Base-by-base conservation (phyloP, 2,888 invertebrate genomes). In the Lasiommata megera region DNA sequence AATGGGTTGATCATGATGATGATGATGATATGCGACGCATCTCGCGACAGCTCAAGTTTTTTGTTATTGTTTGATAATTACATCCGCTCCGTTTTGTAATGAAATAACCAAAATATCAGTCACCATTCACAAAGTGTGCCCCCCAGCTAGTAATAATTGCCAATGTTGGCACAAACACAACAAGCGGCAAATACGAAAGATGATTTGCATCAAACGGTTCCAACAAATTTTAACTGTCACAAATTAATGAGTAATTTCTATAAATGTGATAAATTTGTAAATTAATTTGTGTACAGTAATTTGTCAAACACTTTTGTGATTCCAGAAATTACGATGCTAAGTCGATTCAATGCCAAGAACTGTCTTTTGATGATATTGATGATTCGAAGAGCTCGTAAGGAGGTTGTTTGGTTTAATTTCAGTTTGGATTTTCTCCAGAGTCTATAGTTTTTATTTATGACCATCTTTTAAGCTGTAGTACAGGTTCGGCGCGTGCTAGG, bases 81-180 rank as follows among this genome's bases (percentile, higher is more conserved):
- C n/a, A n/a, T n/a, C n/a, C n/a, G n/a, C n/a, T n/a, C n/a, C n/a
- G n/a, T n/a, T n/a, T n/a, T n/a, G n/a, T n/a, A n/a, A n/a, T n/a
- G n/a, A n/a, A n/a, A n/a, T n/a, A n/a, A n/a, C n/a, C n/a, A n/a
- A n/a, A n/a, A n/a, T n/a, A n/a, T n/a, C n/a, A n/a, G n/a, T n/a
- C n/a, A n/a, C n/a, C n/a, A n/a, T n/a, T n/a, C 23, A 23, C 23
- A 2, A 23, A 23, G 23, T 7, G 9, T 5, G 34, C 34, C 34
- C 34, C 34, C 34, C 34, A 11, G 8, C 34, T 11, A 34, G 9
- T 23, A 3, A 3, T 11, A 34, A 34, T 11, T 11, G 9, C 23
- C 34, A 9, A 34, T 34, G 62, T 67, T 65, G 69, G 67, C 47
- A n/a, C n/a, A 34, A 34, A 14, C 46, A n/a, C 41, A 1, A 52